phyloP scores from a whole-genome alignment of 2,113 vertebrate genomes.

The Phalacrocorax brasilianus region DNA sequence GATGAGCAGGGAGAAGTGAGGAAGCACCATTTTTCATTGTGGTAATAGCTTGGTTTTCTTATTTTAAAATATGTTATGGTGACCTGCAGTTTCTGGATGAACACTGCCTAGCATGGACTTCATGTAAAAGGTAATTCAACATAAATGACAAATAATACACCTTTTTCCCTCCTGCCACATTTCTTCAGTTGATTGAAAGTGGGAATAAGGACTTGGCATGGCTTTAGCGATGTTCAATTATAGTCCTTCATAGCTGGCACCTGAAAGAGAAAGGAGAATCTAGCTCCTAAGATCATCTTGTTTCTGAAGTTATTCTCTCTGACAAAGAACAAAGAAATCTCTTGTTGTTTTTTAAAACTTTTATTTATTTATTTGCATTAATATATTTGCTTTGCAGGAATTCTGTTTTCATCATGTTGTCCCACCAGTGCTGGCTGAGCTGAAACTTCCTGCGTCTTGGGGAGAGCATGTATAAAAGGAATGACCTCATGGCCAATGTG shows the following conservation, averaged over 20 bases:
- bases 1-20: neutral
- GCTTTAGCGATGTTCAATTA: neutral
- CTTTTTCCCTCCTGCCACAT: accelerated
- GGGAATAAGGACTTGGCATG: neutral
- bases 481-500: constrained; percentile 84
- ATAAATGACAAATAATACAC: neutral
- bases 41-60: neutral
- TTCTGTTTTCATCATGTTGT: constrained; percentile 56
- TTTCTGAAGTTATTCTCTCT: neutral
- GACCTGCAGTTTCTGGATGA: neutral
- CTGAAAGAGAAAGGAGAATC: neutral
- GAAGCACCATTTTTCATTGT: neutral
- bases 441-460: constrained; percentile 62
- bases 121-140: neutral
- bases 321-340: neutral
- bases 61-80: neutral
- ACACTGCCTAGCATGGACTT: neutral
- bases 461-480: constrained; percentile 83
- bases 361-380: neutral
- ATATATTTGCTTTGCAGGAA: constrained; percentile 69
- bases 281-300: neutral
- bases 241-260: neutral
- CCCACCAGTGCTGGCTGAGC: constrained; percentile 66
- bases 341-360: neutral
- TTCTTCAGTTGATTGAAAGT: neutral